A percentile compares a stretch with the other conserved stretches of the same genome.
These are phyloP conservation scores for Griposia aprilina DNA, from an alignment of 2,888 invertebrate species.

Conservation along the genomic window DNA sequence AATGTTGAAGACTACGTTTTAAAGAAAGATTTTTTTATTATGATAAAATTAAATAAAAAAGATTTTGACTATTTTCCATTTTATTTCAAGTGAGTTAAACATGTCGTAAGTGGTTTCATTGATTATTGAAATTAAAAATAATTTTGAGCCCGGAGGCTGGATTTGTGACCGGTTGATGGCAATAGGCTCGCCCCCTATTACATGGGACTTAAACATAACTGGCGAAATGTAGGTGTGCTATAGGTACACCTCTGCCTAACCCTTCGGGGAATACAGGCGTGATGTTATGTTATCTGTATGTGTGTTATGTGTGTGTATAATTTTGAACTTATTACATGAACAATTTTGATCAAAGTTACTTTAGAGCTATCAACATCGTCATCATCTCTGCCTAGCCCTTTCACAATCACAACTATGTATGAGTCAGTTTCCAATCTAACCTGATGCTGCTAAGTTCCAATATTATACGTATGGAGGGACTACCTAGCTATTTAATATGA, in stretches of 20 bases:
- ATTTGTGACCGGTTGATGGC: too few species aligned
- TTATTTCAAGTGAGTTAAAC: constrained; percentile 2
- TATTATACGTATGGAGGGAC: neutral
- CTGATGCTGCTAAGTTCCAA: neutral
- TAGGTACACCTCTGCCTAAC: too few species aligned
- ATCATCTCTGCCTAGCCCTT: neutral
- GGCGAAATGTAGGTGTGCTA: too few species aligned
- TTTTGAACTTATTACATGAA: neutral
- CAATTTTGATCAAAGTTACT: neutral
- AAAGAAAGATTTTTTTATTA: neutral
- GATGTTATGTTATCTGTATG: too few species aligned
- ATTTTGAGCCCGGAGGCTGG: too few species aligned
- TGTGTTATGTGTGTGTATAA: too few species aligned
- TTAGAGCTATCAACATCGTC: neutral
- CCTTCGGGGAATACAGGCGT: too few species aligned
- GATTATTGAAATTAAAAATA: too few species aligned
- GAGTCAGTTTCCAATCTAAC: neutral
- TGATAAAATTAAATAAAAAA: neutral
- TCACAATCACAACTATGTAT: neutral
- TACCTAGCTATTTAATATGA: neutral
- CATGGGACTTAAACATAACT: too few species aligned
- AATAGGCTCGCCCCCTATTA: too few species aligned
- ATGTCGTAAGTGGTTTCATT: neutral
- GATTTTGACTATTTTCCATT: neutral
- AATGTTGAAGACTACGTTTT: constrained; percentile 61